phyloP scores from a whole-genome alignment of 2,113 vertebrate genomes.

The Micromys minutus region DNA sequence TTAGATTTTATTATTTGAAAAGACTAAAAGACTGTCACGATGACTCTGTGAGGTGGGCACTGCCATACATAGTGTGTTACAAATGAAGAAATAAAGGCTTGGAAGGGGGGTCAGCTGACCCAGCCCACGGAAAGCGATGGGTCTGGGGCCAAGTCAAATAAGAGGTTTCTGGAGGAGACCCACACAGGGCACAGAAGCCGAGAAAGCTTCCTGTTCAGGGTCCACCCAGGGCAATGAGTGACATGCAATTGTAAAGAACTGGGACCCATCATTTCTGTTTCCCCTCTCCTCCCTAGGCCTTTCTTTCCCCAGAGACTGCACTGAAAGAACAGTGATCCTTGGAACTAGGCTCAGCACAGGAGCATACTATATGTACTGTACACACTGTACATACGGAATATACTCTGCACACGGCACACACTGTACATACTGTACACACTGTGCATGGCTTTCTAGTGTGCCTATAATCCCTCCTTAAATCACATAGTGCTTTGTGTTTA shows the following conservation, averaged over 20 bases:
- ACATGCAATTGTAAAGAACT: not conserved
- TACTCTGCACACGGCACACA: no score
- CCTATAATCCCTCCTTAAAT: slow-evolving; percentile 56
- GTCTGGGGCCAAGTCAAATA: not conserved
- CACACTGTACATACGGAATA: no score
- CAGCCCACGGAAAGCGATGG: not conserved
- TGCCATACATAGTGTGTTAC: not conserved
- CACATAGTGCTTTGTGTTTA: slow-evolving; percentile 49
- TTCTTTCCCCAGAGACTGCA: not conserved
- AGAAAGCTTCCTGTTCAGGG: not conserved
- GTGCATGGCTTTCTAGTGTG: slow-evolving; percentile 31
- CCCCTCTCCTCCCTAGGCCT: not conserved
- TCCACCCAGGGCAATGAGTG: not conserved
- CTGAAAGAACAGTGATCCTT: not conserved
- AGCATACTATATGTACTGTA: no score
- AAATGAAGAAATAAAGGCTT: not conserved
- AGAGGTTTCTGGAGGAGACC: not conserved
- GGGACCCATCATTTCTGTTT: not conserved
- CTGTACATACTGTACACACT: no score
- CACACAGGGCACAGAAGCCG: not conserved
- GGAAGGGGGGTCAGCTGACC: not conserved
- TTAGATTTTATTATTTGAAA: not conserved
- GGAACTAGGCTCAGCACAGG: slow-evolving; percentile 13
- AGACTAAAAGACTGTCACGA: not conserved
- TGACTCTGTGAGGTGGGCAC: no score